phyloP scores from a whole-genome alignment of 2,797 vertebrate genomes.

The Salarias fasciatus region DNA sequence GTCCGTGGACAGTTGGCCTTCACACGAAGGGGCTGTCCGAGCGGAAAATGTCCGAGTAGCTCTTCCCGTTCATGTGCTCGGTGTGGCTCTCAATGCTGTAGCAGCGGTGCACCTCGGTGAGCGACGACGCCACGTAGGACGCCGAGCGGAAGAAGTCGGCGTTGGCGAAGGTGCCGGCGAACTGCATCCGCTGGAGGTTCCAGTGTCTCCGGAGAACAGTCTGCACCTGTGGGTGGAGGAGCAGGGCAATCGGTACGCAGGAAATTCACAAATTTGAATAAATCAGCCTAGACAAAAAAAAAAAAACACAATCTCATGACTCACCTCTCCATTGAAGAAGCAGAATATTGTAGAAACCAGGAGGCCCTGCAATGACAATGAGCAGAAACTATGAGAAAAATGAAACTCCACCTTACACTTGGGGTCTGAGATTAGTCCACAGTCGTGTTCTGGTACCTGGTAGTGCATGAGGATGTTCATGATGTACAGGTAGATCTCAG shows the following conservation, averaged over 20 bases:
- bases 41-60: slow-evolving; percentile 87
- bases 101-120: slow-evolving; percentile 91
- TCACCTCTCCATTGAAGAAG: slow-evolving; percentile 98
- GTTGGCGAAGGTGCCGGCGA: slow-evolving; percentile 90
- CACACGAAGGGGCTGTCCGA: slow-evolving; percentile 90
- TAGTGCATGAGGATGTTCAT: slow-evolving; percentile 95
- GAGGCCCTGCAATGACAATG: slow-evolving; percentile 84
- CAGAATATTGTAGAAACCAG: slow-evolving; percentile 96
- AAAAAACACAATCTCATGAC: slow-evolving; percentile 10
- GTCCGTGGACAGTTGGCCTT: slow-evolving; percentile 36
- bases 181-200: slow-evolving; percentile 96
- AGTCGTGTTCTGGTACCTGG: slow-evolving; percentile 78
- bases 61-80: slow-evolving; percentile 93
- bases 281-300: too few relatives aligned
- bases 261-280: too few relatives aligned
- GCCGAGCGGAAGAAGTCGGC: slow-evolving; percentile 88
- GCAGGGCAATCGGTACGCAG: too few relatives aligned
- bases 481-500: slow-evolving; percentile 90
- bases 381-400: slow-evolving; percentile 3
- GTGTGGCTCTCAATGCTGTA: slow-evolving; percentile 90
- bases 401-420: slow-evolving; percentile 3
- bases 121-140: slow-evolving; percentile 84
- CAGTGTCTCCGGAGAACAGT: slow-evolving; percentile 92
- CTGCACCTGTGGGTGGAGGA: slow-evolving; percentile 86
- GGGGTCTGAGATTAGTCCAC: too few relatives aligned